phyloP scores from a whole-genome alignment of 2,888 invertebrate genomes.

The Pristionchus arcanus region DNA sequence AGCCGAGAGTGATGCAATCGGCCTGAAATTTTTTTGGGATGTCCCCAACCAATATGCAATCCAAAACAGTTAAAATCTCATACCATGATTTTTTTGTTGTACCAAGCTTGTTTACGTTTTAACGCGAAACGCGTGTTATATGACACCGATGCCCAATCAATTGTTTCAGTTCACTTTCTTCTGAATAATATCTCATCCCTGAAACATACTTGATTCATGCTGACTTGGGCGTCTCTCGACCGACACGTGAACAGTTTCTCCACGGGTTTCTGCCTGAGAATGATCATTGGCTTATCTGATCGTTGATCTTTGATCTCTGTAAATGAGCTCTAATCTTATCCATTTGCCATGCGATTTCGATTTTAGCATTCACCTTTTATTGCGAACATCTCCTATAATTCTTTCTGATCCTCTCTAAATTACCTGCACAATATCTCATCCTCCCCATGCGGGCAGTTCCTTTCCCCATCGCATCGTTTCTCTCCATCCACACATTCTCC shows the following conservation, averaged over 20 bases:
- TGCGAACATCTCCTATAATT: neutral
- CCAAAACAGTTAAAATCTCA: no score
- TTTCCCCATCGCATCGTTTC: conserved; percentile 75
- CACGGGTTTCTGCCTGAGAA: conserved; percentile 7
- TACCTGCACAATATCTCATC: conserved; percentile 77
- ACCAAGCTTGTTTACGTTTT: no score
- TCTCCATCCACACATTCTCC: conserved; percentile 74
- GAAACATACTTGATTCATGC: conserved; percentile 56
- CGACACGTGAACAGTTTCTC: conserved; percentile 70
- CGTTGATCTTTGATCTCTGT: neutral
- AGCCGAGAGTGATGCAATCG: no score
- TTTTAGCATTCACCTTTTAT: neutral
- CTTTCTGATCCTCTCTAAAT: neutral
- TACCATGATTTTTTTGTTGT: no score
- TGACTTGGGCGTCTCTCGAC: conserved; percentile 69
- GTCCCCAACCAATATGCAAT: no score
- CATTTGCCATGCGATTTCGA: neutral
- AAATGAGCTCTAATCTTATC: neutral
- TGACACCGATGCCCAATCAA: no score
- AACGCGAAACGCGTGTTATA: no score
- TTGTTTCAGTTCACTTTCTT: no score
- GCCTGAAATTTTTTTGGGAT: no score
- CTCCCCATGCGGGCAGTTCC: conserved; percentile 78
- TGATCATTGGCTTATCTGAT: neutral
- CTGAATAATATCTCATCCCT: no score